A percentile compares a stretch with the other conserved stretches of the same genome.
phyloP scores from a whole-genome alignment of 2,113 vertebrate genomes.

The Dunckerocampus dactyliophorus region DNA sequence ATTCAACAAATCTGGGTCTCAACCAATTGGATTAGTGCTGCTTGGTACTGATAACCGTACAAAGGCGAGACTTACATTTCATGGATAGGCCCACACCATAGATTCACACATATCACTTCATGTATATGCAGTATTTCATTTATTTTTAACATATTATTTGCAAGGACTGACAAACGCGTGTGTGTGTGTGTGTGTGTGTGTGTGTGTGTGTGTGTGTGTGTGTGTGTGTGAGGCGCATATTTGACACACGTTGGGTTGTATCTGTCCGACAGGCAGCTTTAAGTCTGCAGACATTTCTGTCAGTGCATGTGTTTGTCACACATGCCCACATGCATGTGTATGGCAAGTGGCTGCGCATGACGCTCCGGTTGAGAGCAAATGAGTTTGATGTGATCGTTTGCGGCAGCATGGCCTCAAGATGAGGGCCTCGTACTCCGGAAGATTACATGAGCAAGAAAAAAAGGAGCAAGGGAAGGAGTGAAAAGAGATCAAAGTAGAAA shows the following conservation, averaged over 20 bases:
- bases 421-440: slow-evolving; percentile 55
- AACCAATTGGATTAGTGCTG: slow-evolving; percentile 54
- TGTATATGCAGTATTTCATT: background rate
- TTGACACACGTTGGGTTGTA: slow-evolving; percentile 1
- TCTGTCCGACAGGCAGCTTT: slow-evolving; percentile 6
- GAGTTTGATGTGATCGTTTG: slow-evolving; percentile 63
- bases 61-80: slow-evolving; percentile 31
- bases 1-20: slow-evolving; percentile 45
- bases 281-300: slow-evolving; percentile 11
- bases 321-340: background rate
- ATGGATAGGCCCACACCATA: background rate
- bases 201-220: too few species aligned
- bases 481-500: background rate
- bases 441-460: slow-evolving; percentile 64
- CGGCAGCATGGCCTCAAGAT: slow-evolving; percentile 59
- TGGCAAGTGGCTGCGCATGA: slow-evolving; percentile 19
- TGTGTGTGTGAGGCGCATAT: background rate
- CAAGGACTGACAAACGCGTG: background rate
- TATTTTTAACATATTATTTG: background rate
- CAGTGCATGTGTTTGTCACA: slow-evolving; percentile 1
- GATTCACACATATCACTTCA: slow-evolving; percentile 1
- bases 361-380: slow-evolving; percentile 55
- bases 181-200: background rate
- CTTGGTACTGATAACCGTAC: slow-evolving; percentile 29
- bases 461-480: background rate